Evolutionary conservation across 2,888 invertebrate genomes (phyloP), one percentile per base, ranked within the genome.

Genomic region (Synergus umbraculus): DNA sequence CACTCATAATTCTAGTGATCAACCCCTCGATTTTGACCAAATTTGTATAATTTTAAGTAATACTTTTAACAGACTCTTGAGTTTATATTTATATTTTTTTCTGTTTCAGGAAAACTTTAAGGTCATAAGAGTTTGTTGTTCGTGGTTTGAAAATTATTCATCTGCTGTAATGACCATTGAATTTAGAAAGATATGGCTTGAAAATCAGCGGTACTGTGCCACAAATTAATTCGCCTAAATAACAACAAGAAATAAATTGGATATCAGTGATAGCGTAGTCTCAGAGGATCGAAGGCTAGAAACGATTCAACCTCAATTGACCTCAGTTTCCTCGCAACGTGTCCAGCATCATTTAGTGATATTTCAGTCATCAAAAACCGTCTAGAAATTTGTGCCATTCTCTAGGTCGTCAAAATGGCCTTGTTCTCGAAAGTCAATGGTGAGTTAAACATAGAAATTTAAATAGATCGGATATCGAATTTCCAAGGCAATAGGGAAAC

Each of bases 351-450:
- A 41, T 37, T n/a, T 43, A 66, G 15, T 66, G 41, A 8, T 10
- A 66, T 18, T 43, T 37, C n/a, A 41, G n/a, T 43, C 4, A 41
- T 43, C 4, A 73, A 37, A 37, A n/a, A n/a, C 10, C 37, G 9
- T 66, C 43, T 44, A 10, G 44, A 44, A 43, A n/a, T 66, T 66
- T 8, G n/a, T 12, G 66, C 2, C 18, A 18, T 66, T 66, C 18
- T 66, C 18, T 44, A 15, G 44, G 12, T 12, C 54, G n/a, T 54
- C 49, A 73, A 73, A 15, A 73, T 73, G 73, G 73, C 73, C 73
- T 73, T 73, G 73, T 73, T 73, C 73, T 49, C 37, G 73, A 54
- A 73, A 73, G 41, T 54, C 73, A 73, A 37, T 73, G 73, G 73
- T 73, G 10, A 73, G 73, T 54, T n/a, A 13, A 73, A n/a, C 1